A percentile compares a stretch with the other conserved stretches of the same genome.
Evolutionary conservation across 2,797 vertebrate genomes (phyloP).

Genomic region (Eptatretus atami): DNA sequence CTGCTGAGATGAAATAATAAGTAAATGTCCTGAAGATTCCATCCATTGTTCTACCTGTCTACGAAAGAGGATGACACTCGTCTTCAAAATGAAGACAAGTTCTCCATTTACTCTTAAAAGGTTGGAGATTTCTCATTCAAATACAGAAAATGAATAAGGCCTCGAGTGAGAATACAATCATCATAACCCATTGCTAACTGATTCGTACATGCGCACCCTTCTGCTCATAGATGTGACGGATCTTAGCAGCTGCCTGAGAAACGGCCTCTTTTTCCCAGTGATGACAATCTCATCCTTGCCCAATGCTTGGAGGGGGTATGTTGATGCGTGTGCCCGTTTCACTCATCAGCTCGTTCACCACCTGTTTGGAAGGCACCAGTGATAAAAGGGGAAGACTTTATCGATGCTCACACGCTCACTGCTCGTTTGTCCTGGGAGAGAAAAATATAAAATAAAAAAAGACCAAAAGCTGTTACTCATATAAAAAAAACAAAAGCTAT

Average conservation of each 20-base stretch:
- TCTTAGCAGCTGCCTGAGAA: slow-evolving; percentile 53
- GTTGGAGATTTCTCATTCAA: too few species aligned
- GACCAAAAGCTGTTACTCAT: too few species aligned
- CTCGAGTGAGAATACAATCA: too few species aligned
- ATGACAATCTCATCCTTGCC: slow-evolving; percentile 92
- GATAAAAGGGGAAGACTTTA: slow-evolving; percentile 78
- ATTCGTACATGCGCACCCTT: slow-evolving; percentile 25
- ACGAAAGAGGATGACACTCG: too few species aligned
- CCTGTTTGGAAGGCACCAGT: slow-evolving; percentile 58
- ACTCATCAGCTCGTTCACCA: slow-evolving; percentile 66
- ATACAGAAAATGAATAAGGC: too few species aligned
- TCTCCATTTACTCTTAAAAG: too few species aligned
- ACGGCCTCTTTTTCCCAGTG: slow-evolving; percentile 91
- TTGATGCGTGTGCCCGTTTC: slow-evolving; percentile 82
- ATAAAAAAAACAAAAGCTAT: too few species aligned
- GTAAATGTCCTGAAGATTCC: neutral
- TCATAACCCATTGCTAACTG: too few species aligned
- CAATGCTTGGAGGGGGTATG: slow-evolving; percentile 75
- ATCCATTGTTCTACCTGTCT: too few species aligned
- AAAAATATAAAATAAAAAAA: too few species aligned
- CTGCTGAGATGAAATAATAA: neutral
- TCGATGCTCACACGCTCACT: slow-evolving; percentile 71
- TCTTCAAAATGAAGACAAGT: too few species aligned
- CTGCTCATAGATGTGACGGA: slow-evolving; percentile 67
- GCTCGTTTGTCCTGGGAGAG: slow-evolving; percentile 58